Base-by-base conservation (phyloP, 2,113 vertebrate genomes). In the Lampris megalopsis region DNA sequence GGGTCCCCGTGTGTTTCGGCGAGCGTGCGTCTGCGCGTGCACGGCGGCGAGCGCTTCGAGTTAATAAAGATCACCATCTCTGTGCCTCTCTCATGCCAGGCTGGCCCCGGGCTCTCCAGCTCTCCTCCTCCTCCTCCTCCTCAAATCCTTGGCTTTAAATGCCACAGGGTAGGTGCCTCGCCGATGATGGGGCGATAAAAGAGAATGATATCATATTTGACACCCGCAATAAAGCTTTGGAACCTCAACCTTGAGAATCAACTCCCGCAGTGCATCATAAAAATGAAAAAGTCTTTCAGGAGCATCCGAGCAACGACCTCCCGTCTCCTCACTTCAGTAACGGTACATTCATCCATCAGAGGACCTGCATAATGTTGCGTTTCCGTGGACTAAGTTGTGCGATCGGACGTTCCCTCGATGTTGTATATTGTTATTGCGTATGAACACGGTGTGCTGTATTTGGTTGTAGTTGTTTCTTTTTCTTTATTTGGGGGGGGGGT, bases 121-220 rank as follows among this genome's bases (percentile, higher is more conserved):
- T 35, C 63, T 35, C 8, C 36, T 9, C 43, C 43, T 57, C 53
- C 67, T 1, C 58, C 72, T 59, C 68, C 81, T 80, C 71, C 63
- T 49, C 65, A 64, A 3, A 60, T 0, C 13, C 4, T 36, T 35
- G 9, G 61, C 82, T 86, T 71, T 86, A 91, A 91, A 91, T 86
- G 90, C 89, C 88, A 91, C 83, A 43, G 75, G 85, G 78, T 64
- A 80, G 84, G 80, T 84, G 54, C 66, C 81, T 83, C 72, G 74
- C 83, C 75, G 84, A 89, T 88, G 90, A 88, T 75, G 78, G 84
- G 24, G 75, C 74, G 81, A 91, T 92, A 92, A 92, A 93, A 90
- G 82, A 87, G 90, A 92, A 92, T 87, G 89, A 92, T 91, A 89
- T 89, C 89, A 85, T 84, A 91, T 92, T 93, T 92, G 92, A 93